Conservation (phyloP, 2,113 vertebrate species). For the Polypterus senegalus region DNA sequence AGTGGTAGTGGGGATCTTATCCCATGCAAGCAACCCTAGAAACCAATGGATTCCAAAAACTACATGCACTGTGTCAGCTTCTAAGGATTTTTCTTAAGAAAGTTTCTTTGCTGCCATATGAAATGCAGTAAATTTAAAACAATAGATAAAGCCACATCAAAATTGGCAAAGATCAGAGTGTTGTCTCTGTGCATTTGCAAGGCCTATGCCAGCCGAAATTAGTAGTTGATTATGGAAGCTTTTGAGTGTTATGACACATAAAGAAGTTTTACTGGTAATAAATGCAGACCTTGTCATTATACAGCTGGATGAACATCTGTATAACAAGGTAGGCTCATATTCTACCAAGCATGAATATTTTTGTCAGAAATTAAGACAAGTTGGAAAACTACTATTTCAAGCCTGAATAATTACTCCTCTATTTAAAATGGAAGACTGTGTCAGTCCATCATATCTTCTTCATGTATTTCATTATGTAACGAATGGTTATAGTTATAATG, state of each 20-base stretch:
- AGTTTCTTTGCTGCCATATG: conserved; percentile 23
- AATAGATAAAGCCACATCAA: conserved; percentile 4
- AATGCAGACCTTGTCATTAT: conserved; percentile 7
- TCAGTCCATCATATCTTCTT: conserved; percentile 22
- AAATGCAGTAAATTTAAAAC: conserved; percentile 14
- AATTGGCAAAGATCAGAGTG: conserved; percentile 24
- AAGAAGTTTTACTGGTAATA: no score
- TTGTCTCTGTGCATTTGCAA: conserved; percentile 18
- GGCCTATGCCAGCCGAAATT: conserved; percentile 9
- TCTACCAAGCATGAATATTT: conserved; percentile 20
- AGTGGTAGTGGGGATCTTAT: conserved; percentile 20
- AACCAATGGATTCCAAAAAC: conserved; percentile 16
- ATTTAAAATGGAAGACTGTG: conserved; percentile 19
- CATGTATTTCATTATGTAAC: conserved; percentile 22
- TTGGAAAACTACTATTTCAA: conserved; percentile 23
- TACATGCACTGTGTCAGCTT: conserved; percentile 27
- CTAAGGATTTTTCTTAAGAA: conserved; percentile 23
- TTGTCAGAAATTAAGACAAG: conserved; percentile 23
- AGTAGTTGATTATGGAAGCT: no score
- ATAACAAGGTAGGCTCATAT: conserved; percentile 22
- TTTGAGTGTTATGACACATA: no score
- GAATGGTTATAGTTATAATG: conserved; percentile 16
- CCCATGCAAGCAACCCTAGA: conserved; percentile 16
- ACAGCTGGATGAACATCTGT: conserved; percentile 22
- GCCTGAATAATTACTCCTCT: conserved; percentile 19